These are phyloP conservation scores for Palythoa grandiflora DNA, from an alignment of 92 coral and sea anemone species.

Conservation along the genomic window DNA sequence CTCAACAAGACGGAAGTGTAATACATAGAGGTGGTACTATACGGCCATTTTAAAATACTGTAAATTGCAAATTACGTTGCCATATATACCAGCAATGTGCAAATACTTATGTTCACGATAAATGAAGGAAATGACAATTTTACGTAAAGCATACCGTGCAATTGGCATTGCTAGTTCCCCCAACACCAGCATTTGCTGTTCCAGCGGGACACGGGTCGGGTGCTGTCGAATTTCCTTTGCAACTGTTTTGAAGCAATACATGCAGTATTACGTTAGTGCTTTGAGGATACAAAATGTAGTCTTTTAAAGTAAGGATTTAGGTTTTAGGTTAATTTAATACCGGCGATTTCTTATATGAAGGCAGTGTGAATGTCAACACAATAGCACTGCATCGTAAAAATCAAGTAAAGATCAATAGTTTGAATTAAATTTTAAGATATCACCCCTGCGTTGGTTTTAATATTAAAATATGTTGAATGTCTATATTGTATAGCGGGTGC, in stretches of 20 bases:
- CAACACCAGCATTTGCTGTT: constrained; percentile 74
- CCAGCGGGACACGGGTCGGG: constrained; percentile 82
- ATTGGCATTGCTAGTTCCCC: constrained; percentile 62
- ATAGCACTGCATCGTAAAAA: neutral
- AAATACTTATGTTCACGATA: neutral
- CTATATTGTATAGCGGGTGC: neutral
- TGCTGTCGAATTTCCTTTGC: constrained; percentile 84
- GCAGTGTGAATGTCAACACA: constrained; percentile 10
- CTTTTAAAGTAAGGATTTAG: neutral
- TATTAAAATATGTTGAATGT: neutral
- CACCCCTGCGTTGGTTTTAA: neutral
- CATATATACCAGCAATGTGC: neutral
- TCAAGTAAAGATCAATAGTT: neutral
- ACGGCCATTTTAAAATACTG: too few species aligned
- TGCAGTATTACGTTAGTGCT: neutral
- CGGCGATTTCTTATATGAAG: neutral
- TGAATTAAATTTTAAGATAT: neutral
- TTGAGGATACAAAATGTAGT: neutral
- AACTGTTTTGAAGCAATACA: constrained; percentile 54
- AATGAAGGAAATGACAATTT: neutral
- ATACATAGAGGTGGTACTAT: too few species aligned
- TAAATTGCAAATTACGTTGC: too few species aligned
- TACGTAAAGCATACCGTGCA: constrained; percentile 74
- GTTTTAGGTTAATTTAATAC: constrained; percentile 21
- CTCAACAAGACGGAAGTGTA: too few species aligned